Percentiles rank a stretch among this genome's conserved stretches.
phyloP scores from a whole-genome alignment of 2,888 invertebrate genomes.

The Gortyna flavago region DNA sequence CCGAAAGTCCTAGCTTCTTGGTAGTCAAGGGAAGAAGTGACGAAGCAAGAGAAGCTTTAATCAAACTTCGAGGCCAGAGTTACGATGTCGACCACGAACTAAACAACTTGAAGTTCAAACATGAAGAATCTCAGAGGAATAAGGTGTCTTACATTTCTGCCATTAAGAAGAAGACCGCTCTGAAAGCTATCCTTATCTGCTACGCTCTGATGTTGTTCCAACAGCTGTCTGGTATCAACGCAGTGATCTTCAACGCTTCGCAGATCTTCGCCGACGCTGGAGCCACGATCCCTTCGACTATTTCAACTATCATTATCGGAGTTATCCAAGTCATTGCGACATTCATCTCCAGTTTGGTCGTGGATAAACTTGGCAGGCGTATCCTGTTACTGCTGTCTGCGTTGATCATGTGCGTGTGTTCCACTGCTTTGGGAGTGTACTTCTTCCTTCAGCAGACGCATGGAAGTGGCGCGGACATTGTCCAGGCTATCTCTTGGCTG shows the following conservation, averaged over 20 bases:
- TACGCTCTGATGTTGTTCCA: slow-evolving; percentile 97
- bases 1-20: slow-evolving; percentile 95
- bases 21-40: slow-evolving; percentile 91
- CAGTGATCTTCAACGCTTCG: slow-evolving; percentile 94
- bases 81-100: slow-evolving; percentile 93
- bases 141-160: slow-evolving; percentile 89
- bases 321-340: slow-evolving; percentile 95
- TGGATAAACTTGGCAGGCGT: slow-evolving; percentile 95
- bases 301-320: slow-evolving; percentile 95
- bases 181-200: slow-evolving; percentile 92
- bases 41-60: slow-evolving; percentile 92
- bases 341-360: slow-evolving; percentile 93
- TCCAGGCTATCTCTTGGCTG: slow-evolving; percentile 92
- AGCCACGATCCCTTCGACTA: slow-evolving; percentile 88
- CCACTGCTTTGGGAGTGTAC: slow-evolving; percentile 92
- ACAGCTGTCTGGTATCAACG: slow-evolving; percentile 95
- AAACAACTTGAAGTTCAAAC: slow-evolving; percentile 89
- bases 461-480: slow-evolving; percentile 76
- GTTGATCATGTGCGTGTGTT: slow-evolving; percentile 92
- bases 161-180: slow-evolving; percentile 91
- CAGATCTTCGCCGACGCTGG: slow-evolving; percentile 93
- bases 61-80: slow-evolving; percentile 93
- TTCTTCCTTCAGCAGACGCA: slow-evolving; percentile 89
- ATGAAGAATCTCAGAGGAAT: slow-evolving; percentile 88
- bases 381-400: slow-evolving; percentile 93